Percentiles rank a stretch among this genome's conserved stretches.
phyloP scores from a whole-genome alignment of 37 sponge, comb jelly and placozoan genomes.

The Chondrilla cf. caribensis region DNA sequence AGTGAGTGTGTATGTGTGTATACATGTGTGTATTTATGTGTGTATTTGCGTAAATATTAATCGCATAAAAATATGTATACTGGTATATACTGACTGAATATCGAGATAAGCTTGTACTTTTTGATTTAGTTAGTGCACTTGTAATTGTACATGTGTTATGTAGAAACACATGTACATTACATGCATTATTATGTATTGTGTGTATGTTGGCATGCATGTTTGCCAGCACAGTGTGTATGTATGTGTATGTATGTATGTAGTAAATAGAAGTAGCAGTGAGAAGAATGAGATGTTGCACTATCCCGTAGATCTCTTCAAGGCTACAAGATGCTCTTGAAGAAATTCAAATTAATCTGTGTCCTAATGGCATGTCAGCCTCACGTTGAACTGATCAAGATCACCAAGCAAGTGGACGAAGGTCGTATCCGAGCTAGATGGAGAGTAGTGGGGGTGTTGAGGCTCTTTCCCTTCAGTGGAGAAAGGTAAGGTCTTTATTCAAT shows the following conservation, averaged over 20 bases:
- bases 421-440: constrained; percentile 66
- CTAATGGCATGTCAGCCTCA: neutral
- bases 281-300: no score
- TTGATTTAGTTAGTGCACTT: neutral
- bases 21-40: no score
- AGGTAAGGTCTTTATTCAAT: constrained; percentile 13
- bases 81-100: neutral
- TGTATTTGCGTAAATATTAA: neutral
- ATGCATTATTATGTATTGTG: no score
- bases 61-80: neutral
- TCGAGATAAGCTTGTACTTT: neutral
- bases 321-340: constrained; percentile 28
- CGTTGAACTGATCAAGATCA: constrained; percentile 58
- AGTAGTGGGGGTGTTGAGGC: constrained; percentile 36
- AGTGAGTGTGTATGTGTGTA: no score
- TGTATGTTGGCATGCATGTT: no score
- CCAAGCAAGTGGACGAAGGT: constrained; percentile 57
- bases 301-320: constrained; percentile 4
- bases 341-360: neutral
- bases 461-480: constrained; percentile 3
- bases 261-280: no score
- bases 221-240: no score
- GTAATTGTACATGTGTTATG: neutral
- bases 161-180: neutral
- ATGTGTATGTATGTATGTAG: no score